These are phyloP conservation scores for Nasua narica DNA, from an alignment of 2,797 vertebrate genomes.

Conservation along the genomic window DNA sequence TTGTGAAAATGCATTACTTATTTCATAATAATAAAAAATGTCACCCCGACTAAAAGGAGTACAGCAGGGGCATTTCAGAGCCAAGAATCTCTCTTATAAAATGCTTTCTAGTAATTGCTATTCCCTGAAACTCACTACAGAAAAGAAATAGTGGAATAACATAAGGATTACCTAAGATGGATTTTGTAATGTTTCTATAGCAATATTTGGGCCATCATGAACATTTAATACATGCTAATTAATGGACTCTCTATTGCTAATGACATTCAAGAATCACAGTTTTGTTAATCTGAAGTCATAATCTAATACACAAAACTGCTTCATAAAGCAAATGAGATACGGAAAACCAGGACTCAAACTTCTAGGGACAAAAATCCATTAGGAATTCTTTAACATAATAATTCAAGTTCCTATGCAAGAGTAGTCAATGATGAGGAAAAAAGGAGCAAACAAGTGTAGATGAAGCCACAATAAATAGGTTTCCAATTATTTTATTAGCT, in stretches of 20 bases:
- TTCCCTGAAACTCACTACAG: not conserved
- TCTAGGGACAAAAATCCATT: not conserved
- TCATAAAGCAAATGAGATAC: not conserved
- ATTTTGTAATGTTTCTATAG: not conserved
- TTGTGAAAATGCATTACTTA: not conserved
- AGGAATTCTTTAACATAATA: not conserved
- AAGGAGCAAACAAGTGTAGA: not conserved
- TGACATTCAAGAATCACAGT: not conserved
- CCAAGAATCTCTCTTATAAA: not conserved
- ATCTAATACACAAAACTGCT: not conserved
- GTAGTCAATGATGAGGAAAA: not conserved
- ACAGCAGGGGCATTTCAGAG: not conserved
- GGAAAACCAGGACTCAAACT: not conserved
- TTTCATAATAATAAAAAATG: not conserved
- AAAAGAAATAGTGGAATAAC: not conserved
- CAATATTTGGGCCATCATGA: not conserved
- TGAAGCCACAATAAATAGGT: not conserved
- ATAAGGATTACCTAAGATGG: not conserved
- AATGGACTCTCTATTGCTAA: not conserved
- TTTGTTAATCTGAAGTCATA: not conserved
- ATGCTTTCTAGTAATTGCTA: not conserved
- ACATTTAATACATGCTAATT: not conserved
- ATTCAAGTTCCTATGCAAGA: not conserved
- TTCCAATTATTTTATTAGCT: conserved; percentile 5
- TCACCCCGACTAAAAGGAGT: not conserved